Evolutionary conservation across 2,797 vertebrate genomes (phyloP), one percentile per base, ranked within the genome.

Genomic region (Neosilurus hyrtlii): DNA sequence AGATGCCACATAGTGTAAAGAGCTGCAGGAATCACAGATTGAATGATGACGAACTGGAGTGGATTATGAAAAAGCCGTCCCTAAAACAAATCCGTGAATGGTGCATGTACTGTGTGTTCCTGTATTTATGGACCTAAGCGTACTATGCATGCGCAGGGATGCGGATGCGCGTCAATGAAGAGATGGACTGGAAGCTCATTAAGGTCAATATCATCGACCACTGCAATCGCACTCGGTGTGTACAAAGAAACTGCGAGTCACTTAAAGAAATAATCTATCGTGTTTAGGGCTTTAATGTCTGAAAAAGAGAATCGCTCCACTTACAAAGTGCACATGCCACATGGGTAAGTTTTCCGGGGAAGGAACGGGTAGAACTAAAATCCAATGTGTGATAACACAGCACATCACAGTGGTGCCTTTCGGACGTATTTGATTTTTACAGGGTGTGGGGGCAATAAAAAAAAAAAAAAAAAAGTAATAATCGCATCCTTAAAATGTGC

Each of bases 181-280:
- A 20, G 59, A 79, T 54, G 22, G 83, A 85, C 15, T 75, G 67
- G 84, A 72, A 78, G 81, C 79, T 77, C 75, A 54, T 71, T 79
- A 63, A 61, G 67, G 24, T 83, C 79, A 85, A 65, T 37, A 71
- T 59, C 49, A 70, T 22, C 68, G 65, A 88, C 82, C 70, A 67
- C 18, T 80, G 76, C 75, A 85, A 84, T 84, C 56, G 56, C 67
- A 74, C 77, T 75, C 62, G 68, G 76, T 73, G 76, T 85, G 61
- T 20, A 43, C 82, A 76, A 74, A 79, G 66, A 67, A 57, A 68
- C 26, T 68, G 0, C 10, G 5, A 56, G 22, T 66, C 49, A 20
- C 56, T 59, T 22, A 59, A 37, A 37, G 18, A 59, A 61, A 43
- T 11, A 15, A 30, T 61, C 22, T 77, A 35, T 49, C 73, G 59